Percentiles rank a stretch among this genome's conserved stretches.
phyloP scores from a whole-genome alignment of 2,797 vertebrate genomes.

The Chelon labrosus region DNA sequence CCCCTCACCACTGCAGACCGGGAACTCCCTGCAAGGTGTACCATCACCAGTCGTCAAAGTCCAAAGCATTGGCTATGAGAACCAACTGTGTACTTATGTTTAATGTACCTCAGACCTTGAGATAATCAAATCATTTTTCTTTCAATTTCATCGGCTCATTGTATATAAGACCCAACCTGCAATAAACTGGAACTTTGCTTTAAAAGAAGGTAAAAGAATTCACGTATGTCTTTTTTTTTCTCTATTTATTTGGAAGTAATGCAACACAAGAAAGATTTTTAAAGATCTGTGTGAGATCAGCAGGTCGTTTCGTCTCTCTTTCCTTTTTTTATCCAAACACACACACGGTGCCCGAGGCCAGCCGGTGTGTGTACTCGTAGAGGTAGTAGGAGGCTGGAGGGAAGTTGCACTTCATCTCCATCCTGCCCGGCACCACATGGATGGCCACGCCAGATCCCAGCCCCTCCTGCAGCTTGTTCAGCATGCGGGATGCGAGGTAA shows the following conservation, averaged over 20 bases:
- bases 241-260: slow-evolving; percentile 58
- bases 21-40: no score
- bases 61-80: no score
- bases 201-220: neutral
- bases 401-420: slow-evolving; percentile 84
- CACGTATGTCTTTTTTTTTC: slow-evolving; percentile 18
- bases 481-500: slow-evolving; percentile 82
- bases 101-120: no score
- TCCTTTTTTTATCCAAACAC: slow-evolving; percentile 73
- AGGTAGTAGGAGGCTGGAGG: slow-evolving; percentile 79
- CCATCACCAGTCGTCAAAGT: no score
- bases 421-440: slow-evolving; percentile 81
- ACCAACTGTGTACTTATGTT: no score
- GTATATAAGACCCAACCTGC: slow-evolving; percentile 9
- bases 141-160: neutral
- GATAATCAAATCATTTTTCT: no score
- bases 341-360: slow-evolving; percentile 83
- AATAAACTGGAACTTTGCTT: slow-evolving; percentile 13
- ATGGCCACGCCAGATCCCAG: slow-evolving; percentile 75
- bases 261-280: slow-evolving; percentile 1
- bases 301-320: neutral
- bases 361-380: slow-evolving; percentile 84
- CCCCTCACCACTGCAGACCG: no score
- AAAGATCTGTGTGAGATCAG: slow-evolving; percentile 42
- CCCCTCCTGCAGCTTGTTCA: slow-evolving; percentile 81